Percentiles rank a stretch among this genome's conserved stretches.
Conservation (phyloP, 2,888 invertebrate species). For the Tetragonula carbonaria region DNA sequence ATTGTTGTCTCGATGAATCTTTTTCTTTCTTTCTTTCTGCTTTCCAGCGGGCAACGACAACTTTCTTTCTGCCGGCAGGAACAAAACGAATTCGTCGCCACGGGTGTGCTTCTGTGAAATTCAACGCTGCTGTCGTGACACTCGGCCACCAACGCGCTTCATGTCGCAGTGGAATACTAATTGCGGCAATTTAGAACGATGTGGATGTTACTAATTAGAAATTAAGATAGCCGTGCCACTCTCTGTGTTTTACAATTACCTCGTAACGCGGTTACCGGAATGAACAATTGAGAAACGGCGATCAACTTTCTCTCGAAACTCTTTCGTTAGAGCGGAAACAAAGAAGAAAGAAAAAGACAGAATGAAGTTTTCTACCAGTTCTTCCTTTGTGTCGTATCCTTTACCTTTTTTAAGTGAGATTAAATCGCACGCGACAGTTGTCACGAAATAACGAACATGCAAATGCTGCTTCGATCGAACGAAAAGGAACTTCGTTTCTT, state of each 20-base stretch:
- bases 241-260: conserved; percentile 57
- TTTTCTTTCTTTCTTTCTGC: neutral
- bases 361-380: neutral
- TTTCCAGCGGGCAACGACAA: neutral
- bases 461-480: neutral
- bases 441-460: too few species aligned
- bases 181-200: conserved; percentile 54
- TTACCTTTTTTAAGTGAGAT: too few species aligned
- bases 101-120: conserved; percentile 32
- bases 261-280: conserved; percentile 50
- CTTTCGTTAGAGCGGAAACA: neutral
- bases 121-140: conserved; percentile 26
- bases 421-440: too few species aligned
- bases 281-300: conserved; percentile 48
- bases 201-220: conserved; percentile 56
- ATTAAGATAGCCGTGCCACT: conserved; percentile 53
- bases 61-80: neutral
- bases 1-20: conserved; percentile 7
- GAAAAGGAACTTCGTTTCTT: neutral
- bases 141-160: conserved; percentile 46
- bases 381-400: too few species aligned
- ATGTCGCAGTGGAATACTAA: conserved; percentile 55
- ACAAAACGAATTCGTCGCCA: conserved; percentile 18
- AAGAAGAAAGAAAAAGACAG: neutral
- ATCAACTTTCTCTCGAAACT: conserved; percentile 40